Evolutionary conservation across 2,888 invertebrate species (phyloP).

Genomic region (Scelioninae gen. 1): DNA sequence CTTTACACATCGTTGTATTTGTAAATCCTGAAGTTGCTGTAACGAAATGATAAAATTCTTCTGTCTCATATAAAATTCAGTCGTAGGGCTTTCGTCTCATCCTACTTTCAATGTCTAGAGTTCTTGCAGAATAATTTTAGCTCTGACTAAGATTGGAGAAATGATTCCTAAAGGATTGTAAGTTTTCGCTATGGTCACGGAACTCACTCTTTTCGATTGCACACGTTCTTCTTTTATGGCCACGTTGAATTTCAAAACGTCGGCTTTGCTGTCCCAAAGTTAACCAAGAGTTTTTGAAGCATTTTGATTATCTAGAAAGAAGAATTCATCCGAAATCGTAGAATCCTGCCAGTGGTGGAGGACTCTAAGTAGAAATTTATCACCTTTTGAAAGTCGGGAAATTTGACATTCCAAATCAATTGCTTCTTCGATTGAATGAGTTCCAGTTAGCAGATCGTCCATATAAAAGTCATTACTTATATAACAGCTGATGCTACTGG

Average conservation of each 20-base stretch:
- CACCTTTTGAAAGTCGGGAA: neutral
- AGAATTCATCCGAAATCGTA: neutral
- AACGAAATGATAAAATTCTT: too few species aligned
- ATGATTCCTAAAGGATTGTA: too few species aligned
- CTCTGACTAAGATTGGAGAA: too few species aligned
- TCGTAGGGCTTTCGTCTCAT: too few species aligned
- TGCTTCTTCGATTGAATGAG: neutral
- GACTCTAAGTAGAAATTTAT: constrained; percentile 8
- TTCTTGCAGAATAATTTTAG: too few species aligned
- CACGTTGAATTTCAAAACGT: neutral
- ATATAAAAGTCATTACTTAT: constrained; percentile 70
- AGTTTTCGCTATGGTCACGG: neutral
- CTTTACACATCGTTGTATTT: too few species aligned
- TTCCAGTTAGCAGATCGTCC: constrained; percentile 32
- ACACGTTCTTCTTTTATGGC: neutral
- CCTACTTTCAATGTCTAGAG: too few species aligned
- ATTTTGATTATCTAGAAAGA: neutral
- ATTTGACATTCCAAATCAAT: neutral
- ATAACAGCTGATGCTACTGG: neutral
- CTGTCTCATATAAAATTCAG: too few species aligned
- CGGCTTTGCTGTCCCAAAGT: neutral
- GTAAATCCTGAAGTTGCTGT: too few species aligned
- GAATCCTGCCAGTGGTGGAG: neutral
- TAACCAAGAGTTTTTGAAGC: neutral
- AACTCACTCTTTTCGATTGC: neutral